A percentile compares a stretch with the other conserved stretches of the same genome.
These are phyloP conservation scores for Tipula unca DNA, from an alignment of 2,888 invertebrate species.

Conservation along the genomic window DNA sequence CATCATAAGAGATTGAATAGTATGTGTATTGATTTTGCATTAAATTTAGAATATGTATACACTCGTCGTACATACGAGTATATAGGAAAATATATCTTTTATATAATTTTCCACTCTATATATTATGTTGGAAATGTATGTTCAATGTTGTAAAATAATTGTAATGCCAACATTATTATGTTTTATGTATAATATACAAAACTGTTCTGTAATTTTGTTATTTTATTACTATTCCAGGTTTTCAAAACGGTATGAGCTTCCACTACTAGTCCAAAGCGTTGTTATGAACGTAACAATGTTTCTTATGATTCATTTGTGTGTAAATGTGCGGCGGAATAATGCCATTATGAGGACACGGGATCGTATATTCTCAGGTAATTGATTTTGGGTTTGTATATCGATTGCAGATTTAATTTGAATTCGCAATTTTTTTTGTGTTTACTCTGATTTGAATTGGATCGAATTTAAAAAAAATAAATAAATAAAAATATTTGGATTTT, in stretches of 20 bases:
- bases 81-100: background rate
- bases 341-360: slow-evolving; percentile 67
- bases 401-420: background rate
- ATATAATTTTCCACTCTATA: background rate
- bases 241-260: slow-evolving; percentile 93
- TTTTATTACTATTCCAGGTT: slow-evolving; percentile 64
- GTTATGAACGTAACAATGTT: slow-evolving; percentile 97
- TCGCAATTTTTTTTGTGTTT: background rate
- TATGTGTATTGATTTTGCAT: background rate
- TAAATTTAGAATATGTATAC: background rate
- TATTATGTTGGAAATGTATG: slow-evolving; percentile 4
- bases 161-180: slow-evolving; percentile 24
- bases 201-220: background rate
- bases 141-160: background rate
- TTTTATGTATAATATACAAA: slow-evolving; percentile 25
- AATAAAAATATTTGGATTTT: background rate
- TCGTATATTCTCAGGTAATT: slow-evolving; percentile 72
- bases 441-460: background rate
- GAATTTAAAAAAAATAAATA: background rate
- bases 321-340: slow-evolving; percentile 72
- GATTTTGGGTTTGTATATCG: background rate
- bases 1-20: background rate
- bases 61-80: background rate
- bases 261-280: slow-evolving; percentile 90
- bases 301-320: slow-evolving; percentile 88